Base-by-base conservation (phyloP, 2,888 invertebrate species). In the Acrobeloides nanus region DNA sequence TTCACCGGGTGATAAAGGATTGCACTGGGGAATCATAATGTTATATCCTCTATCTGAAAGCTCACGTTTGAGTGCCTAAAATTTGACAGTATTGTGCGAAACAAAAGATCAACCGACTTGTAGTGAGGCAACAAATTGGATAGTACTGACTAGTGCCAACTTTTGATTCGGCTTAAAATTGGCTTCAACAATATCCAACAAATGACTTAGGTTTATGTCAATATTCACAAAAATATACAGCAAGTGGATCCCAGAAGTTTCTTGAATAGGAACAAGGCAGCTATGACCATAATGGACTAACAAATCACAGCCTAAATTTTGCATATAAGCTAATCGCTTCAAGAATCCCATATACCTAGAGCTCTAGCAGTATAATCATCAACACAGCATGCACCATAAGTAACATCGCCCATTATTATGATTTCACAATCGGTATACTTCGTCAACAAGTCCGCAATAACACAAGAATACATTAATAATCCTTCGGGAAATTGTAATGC, bases 191-290 rank as follows among this genome's bases (percentile, higher is more conserved):
- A 89, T 89, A 63, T 92, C 86, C 51, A 92, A 81, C 73, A 93
- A 87, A 78, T 97, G 95, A 48, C 84, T 79, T 0, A 86, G 82
- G 76, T 97, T 93, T 64, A 97, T 88, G 79, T 89, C 87, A 46
- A 97, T 95, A 74, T 93, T 93, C 21, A 99, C 97, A 80, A 99
- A 99, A 58, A 99, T 82, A 74, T 99, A 99, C 45, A 97, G 80
- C 64, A 95, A 84, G 76, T 88, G 88, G 42, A 97, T 84, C 45
- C 84, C 84, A 27, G 73, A 69, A 1, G 73, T 70, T 40, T 72
- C 64, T 43, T 74, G 70, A 39, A 72, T 66, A 1, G 71, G 70
- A 6, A 76, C 72, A 48, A 80, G 82, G 76, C 97, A 99, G 59
- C 92, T 93, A 76, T 97, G 97, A 1, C 93, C 97, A 75, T 97